These are phyloP conservation scores for Thelaira solivaga DNA, from an alignment of 2,888 invertebrate genomes.

Conservation along the genomic window DNA sequence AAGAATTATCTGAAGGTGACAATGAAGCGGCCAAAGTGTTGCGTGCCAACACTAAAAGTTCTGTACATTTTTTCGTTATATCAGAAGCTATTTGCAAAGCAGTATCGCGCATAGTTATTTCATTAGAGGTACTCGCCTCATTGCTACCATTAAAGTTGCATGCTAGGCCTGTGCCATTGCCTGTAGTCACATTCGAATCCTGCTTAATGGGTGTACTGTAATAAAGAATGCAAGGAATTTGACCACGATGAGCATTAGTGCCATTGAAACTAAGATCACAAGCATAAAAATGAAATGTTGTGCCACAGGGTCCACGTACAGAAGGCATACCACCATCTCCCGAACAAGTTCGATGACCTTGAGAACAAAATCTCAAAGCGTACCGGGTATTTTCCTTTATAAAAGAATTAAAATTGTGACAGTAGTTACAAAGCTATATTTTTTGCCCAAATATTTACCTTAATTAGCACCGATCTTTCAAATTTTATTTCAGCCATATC, in stretches of 20 bases:
- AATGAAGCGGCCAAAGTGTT: slow-evolving; percentile 80
- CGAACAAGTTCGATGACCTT: slow-evolving; percentile 94
- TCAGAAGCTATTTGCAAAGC: slow-evolving; percentile 87
- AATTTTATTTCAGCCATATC: slow-evolving; percentile 95
- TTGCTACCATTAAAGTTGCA: slow-evolving; percentile 48
- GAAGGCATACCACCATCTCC: slow-evolving; percentile 94
- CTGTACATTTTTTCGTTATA: slow-evolving; percentile 86
- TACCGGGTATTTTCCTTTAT: slow-evolving; percentile 90
- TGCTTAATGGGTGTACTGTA: slow-evolving; percentile 76
- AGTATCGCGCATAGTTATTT: slow-evolving; percentile 75
- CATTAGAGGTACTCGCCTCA: slow-evolving; percentile 64
- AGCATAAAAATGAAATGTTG: slow-evolving; percentile 91
- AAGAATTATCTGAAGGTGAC: slow-evolving; percentile 79
- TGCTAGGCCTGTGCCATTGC: not conserved
- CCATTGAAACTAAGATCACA: slow-evolving; percentile 97
- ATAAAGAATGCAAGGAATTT: slow-evolving; percentile 95
- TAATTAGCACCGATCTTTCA: slow-evolving; percentile 89
- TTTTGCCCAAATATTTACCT: slow-evolving; percentile 78
- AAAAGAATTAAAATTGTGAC: slow-evolving; percentile 44
- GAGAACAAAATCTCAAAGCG: slow-evolving; percentile 90
- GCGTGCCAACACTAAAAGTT: slow-evolving; percentile 86
- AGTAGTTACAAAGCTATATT: not conserved
- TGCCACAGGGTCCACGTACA: slow-evolving; percentile 95
- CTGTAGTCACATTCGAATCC: slow-evolving; percentile 66
- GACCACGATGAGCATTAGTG: slow-evolving; percentile 95